Conservation (phyloP, 2,113 vertebrate species). For the Halcyon malimbica region DNA sequence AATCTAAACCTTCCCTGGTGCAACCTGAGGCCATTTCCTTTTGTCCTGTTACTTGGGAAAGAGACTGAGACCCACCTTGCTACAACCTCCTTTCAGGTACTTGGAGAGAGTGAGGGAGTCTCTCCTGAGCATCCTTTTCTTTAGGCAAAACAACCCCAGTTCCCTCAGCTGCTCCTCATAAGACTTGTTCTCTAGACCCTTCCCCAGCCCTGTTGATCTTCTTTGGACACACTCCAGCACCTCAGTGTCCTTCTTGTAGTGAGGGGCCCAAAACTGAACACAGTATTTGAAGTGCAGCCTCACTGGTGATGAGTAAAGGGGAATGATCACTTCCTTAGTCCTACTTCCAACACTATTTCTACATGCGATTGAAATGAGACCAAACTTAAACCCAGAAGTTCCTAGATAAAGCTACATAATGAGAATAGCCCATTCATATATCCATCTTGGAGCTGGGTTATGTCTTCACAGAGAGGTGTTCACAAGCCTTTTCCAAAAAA, state of each 20-base stretch:
- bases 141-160: not conserved
- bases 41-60: not conserved
- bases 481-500: not conserved
- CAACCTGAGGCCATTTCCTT: not conserved
- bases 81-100: not conserved
- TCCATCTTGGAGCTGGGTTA: not conserved
- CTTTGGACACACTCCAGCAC: not conserved
- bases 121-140: not conserved
- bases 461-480: not conserved
- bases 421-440: not conserved
- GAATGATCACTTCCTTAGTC: fast-evolving
- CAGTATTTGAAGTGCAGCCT: not conserved
- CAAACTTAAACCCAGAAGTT: not conserved
- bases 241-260: not conserved
- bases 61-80: not conserved
- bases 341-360: not conserved
- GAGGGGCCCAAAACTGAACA: not conserved
- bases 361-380: not conserved
- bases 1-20: not conserved
- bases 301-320: fast-evolving
- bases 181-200: not conserved
- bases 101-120: not conserved
- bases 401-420: not conserved
- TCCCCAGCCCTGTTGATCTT: not conserved
- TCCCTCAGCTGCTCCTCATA: not conserved